Evolutionary conservation across 2,113 vertebrate genomes (phyloP), one percentile per base, ranked within the genome.

Genomic region (Eclectus roratus): DNA sequence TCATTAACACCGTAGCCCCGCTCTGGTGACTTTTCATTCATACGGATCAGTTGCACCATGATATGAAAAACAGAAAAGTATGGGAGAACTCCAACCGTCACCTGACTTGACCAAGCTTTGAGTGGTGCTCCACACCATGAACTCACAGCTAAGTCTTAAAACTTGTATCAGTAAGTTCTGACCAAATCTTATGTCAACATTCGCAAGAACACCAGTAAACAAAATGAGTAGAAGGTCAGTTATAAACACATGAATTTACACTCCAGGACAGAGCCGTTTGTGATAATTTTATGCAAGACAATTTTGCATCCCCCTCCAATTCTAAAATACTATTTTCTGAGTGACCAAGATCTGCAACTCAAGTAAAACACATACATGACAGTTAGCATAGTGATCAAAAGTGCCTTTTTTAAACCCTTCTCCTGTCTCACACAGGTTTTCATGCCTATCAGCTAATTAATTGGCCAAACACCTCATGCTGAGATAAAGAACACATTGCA

Each of bases 81-180:
- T 0, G 0, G n/a, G 28, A 92, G 52, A 7, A 16, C 31, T 56
- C 39, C 73, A 44, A 5, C 69, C 23, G 4, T 7, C 49, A 50
- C 66, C 52, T 43, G 37, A 37, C 39, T 25, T 17, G n/a, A 29
- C 7, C 17, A 12, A 77, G 11, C 44, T 33, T 10, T 20, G 44
- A 55, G 72, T 4, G 17, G 15, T 41, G 14, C 52, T 70, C 65
- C 15, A 35, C 56, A 69, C 25, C 37, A 68, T 7, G 28, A 74
- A 53, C 20, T 28, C 50, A 29, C 71, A 77, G 31, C 29, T 49
- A 46, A 44, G 50, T 47, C 52, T 72, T 58, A 58, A 56, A 84
- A 56, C 9, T 61, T 47, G 17, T 9, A 66, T 43, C 71, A 77
- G 24, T 8, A 84, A 21, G 33, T 35, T 58, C 33, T 58, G 33